These are phyloP conservation scores for Procambarus virginalis DNA, from an alignment of 1,140 invertebrate genomes.

Conservation along the genomic window DNA sequence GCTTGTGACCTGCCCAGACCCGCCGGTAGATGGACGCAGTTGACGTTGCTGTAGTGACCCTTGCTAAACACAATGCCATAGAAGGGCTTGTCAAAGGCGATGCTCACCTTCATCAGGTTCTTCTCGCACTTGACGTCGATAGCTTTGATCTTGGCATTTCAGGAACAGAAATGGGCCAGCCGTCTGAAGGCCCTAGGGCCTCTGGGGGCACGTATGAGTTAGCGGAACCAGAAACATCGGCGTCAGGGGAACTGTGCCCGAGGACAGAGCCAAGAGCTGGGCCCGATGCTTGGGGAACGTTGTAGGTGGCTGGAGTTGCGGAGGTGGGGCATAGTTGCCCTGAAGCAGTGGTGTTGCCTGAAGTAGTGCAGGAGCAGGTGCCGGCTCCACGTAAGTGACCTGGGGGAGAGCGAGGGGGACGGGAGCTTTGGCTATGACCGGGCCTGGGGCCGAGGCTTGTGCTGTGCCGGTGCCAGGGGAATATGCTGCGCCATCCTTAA, in stretches of 20 bases:
- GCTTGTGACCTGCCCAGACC: too few species aligned
- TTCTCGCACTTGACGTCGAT: conserved; percentile 95
- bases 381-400: neutral
- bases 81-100: too few species aligned
- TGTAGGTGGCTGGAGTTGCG: neutral
- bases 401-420: too few species aligned
- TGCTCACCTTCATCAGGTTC: too few species aligned
- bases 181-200: conserved; percentile 79
- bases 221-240: conserved; percentile 53
- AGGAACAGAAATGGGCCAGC: conserved; percentile 87
- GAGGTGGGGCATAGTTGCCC: neutral
- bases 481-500: too few species aligned
- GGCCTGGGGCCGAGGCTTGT: too few species aligned
- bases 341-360: neutral
- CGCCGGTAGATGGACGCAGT: too few species aligned
- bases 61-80: too few species aligned
- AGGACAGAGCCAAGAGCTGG: neutral
- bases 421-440: too few species aligned
- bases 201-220: conserved; percentile 61
- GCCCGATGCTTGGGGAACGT: conserved; percentile 2
- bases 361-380: too few species aligned
- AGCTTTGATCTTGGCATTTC: conserved; percentile 92
- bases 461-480: too few species aligned
- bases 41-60: too few species aligned
- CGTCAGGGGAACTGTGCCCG: conserved; percentile 30